A percentile compares a stretch with the other conserved stretches of the same genome.
These are phyloP conservation scores for Protobothrops flavoviridis DNA, from an alignment of 2,113 vertebrate genomes.

Conservation along the genomic window DNA sequence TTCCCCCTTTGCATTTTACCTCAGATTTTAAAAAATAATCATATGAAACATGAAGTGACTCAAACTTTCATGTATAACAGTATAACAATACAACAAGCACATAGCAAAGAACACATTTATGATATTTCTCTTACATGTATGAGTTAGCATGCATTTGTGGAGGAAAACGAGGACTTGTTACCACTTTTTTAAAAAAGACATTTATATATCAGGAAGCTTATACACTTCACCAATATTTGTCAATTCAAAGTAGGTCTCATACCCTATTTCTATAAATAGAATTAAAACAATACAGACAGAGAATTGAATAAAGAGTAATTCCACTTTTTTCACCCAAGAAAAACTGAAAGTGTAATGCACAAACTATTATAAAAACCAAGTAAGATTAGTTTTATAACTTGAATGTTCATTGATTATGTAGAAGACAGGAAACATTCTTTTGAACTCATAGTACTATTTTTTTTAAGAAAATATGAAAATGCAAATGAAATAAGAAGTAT, in stretches of 20 bases:
- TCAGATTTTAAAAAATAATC: neutral
- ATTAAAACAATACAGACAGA: neutral
- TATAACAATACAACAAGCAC: neutral
- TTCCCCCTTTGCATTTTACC: neutral
- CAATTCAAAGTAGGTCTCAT: neutral
- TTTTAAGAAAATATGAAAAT: neutral
- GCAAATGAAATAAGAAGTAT: neutral
- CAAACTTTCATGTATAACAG: neutral
- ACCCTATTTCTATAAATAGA: neutral
- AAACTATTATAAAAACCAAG: neutral
- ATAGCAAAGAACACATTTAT: neutral
- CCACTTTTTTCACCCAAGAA: neutral
- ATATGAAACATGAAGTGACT: neutral
- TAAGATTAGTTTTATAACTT: too few relatives aligned
- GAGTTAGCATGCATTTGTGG: neutral
- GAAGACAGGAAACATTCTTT: neutral
- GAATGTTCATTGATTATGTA: neutral
- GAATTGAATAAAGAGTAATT: neutral
- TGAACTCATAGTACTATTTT: neutral
- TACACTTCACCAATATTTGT: neutral
- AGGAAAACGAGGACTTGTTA: neutral
- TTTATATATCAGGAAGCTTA: neutral
- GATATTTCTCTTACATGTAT: neutral
- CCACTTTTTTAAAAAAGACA: neutral
- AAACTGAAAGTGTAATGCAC: neutral